Conservation (phyloP, 2,888 invertebrate species). For the Tetranychus truncatus region DNA sequence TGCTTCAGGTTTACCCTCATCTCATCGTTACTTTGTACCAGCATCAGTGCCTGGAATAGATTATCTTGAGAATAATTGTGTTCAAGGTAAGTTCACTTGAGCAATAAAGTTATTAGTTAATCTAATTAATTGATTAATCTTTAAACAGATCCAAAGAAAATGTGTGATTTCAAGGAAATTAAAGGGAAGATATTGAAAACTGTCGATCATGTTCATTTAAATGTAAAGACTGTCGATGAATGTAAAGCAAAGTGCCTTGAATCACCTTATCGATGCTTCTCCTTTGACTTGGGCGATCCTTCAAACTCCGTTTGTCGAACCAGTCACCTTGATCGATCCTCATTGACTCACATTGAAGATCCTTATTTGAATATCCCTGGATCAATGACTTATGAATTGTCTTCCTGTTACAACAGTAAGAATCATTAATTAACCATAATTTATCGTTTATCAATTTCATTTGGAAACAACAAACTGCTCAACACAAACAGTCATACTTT, state of each 20-base stretch:
- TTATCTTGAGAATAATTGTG: slow-evolving; percentile 36
- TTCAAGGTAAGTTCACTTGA: slow-evolving; percentile 28
- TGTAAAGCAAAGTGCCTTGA: slow-evolving; percentile 71
- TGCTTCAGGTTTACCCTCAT: background rate
- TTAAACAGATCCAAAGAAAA: slow-evolving; percentile 55
- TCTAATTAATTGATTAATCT: background rate
- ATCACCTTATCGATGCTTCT: slow-evolving; percentile 53
- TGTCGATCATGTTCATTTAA: slow-evolving; percentile 69
- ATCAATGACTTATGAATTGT: slow-evolving; percentile 73
- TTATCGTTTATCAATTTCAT: background rate
- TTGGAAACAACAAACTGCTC: too few species aligned
- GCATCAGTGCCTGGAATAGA: slow-evolving; percentile 28
- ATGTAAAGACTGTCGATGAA: slow-evolving; percentile 65
- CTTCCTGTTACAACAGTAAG: slow-evolving; percentile 67
- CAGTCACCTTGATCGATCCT: slow-evolving; percentile 73
- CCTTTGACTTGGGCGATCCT: slow-evolving; percentile 80
- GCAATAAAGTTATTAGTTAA: background rate
- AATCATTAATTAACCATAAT: background rate
- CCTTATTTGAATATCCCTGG: slow-evolving; percentile 48
- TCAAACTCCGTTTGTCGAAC: slow-evolving; percentile 80
- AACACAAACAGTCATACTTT: too few species aligned
- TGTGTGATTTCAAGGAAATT: slow-evolving; percentile 69
- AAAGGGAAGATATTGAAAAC: slow-evolving; percentile 69
- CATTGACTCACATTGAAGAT: slow-evolving; percentile 46
- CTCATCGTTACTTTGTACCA: background rate